Evolutionary conservation across 2,113 vertebrate species (phyloP).

Genomic region (Psettodes erumei): DNA sequence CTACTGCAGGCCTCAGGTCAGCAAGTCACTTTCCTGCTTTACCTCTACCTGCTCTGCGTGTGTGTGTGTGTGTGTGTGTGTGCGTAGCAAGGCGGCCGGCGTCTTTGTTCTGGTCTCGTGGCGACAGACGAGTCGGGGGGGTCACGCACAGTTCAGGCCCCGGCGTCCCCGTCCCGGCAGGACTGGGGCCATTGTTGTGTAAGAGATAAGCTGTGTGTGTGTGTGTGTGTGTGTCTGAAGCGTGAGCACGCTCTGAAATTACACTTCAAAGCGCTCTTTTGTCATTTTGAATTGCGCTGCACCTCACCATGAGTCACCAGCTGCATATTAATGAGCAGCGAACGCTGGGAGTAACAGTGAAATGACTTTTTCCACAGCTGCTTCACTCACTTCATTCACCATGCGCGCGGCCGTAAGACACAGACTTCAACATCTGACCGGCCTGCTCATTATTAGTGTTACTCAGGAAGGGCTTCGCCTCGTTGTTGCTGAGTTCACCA

Average conservation of each 20-base stretch:
- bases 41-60: too few relatives aligned
- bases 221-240: slow-evolving; percentile 7
- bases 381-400: too few relatives aligned
- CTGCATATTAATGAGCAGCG: not conserved
- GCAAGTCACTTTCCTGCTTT: slow-evolving; percentile 1
- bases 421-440: too few relatives aligned
- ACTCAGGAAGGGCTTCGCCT: too few relatives aligned
- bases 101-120: not conserved
- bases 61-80: too few relatives aligned
- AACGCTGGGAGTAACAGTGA: not conserved
- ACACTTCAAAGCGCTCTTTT: slow-evolving; percentile 39
- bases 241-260: not conserved
- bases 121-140: not conserved
- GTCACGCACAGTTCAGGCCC: slow-evolving; percentile 41
- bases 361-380: too few relatives aligned
- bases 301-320: not conserved
- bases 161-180: slow-evolving; percentile 4
- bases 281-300: slow-evolving; percentile 18
- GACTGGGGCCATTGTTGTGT: slow-evolving; percentile 19
- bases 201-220: slow-evolving; percentile 56
- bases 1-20: not conserved
- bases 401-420: too few relatives aligned
- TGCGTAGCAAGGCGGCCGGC: slow-evolving; percentile 21
- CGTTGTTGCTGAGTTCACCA: too few relatives aligned
- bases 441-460: too few relatives aligned